Evolutionary conservation across 2,888 invertebrate species (phyloP).

Genomic region (Drosophila crucigera): DNA sequence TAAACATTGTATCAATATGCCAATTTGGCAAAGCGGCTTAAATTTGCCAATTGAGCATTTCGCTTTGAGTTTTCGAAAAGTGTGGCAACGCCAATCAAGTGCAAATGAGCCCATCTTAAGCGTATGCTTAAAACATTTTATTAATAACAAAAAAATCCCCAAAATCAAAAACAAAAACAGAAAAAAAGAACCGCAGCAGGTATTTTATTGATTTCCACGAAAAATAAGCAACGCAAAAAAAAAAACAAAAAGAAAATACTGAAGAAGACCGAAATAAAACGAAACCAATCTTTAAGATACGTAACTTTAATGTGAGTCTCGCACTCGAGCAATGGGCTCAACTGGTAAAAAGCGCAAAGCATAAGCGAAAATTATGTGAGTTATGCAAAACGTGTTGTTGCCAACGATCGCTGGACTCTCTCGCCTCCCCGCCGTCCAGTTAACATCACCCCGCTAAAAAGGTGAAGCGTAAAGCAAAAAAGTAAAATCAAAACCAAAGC

Average conservation of each 20-base stretch:
- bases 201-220: slow-evolving; percentile 79
- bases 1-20: slow-evolving; percentile 28
- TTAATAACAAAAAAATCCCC: slow-evolving; percentile 18
- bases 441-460: slow-evolving; percentile 19
- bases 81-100: slow-evolving; percentile 68
- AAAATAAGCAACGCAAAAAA: slow-evolving; percentile 18
- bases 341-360: slow-evolving; percentile 57
- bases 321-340: slow-evolving; percentile 24
- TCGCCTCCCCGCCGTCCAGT: background rate
- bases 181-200: slow-evolving; percentile 32
- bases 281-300: slow-evolving; percentile 58
- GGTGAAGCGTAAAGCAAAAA: slow-evolving; percentile 6
- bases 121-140: slow-evolving; percentile 43
- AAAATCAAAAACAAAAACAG: background rate
- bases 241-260: slow-evolving; percentile 20
- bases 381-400: slow-evolving; percentile 73
- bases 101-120: slow-evolving; percentile 62
- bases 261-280: slow-evolving; percentile 14
- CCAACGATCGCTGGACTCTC: background rate
- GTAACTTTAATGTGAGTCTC: slow-evolving; percentile 61
- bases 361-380: slow-evolving; percentile 74
- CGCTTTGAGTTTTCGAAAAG: slow-evolving; percentile 9
- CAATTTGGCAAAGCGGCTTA: slow-evolving; percentile 34
- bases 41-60: slow-evolving; percentile 67
- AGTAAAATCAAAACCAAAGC: slow-evolving; percentile 4